Evolutionary conservation across 1,140 invertebrate genomes (phyloP).

Genomic region (Onthophagus taurus): DNA sequence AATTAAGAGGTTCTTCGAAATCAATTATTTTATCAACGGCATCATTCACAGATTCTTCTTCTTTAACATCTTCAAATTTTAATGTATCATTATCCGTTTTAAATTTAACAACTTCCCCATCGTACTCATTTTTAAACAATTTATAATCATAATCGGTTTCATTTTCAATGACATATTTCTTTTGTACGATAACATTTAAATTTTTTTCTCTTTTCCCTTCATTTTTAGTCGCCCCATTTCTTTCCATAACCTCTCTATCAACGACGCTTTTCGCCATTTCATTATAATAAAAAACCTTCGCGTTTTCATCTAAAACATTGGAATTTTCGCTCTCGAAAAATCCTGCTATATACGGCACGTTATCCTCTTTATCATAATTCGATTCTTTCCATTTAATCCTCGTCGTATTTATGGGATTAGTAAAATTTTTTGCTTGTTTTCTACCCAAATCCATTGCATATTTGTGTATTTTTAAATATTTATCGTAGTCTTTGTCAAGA

Average conservation of each 20-base stretch:
- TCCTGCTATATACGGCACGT: conserved; percentile 4
- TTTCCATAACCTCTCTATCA: conserved; percentile 7
- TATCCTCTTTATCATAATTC: conserved; percentile 8
- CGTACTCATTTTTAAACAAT: conserved; percentile 27
- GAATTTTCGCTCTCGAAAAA: neutral
- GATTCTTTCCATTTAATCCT: conserved; percentile 10
- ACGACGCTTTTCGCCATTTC: conserved; percentile 16
- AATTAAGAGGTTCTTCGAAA: conserved; percentile 28
- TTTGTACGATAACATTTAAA: neutral
- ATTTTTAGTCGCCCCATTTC: conserved; percentile 12
- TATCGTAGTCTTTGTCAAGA: conserved; percentile 14
- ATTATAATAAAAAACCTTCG: conserved; percentile 20
- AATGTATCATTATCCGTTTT: conserved; percentile 22
- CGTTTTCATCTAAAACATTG: conserved; percentile 17
- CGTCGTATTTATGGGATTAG: neutral
- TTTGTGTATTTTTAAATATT: conserved; percentile 26
- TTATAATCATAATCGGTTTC: conserved; percentile 30
- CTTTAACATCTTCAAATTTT: conserved; percentile 31
- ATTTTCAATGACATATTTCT: neutral
- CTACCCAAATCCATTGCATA: conserved; percentile 2
- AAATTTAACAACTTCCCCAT: conserved; percentile 21
- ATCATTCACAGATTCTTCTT: conserved; percentile 30
- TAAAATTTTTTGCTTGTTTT: neutral
- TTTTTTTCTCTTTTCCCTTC: neutral
- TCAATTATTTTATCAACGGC: conserved; percentile 23